Percentiles rank a stretch among this genome's conserved stretches.
Conservation (phyloP, 2,888 invertebrate species). For the Ecdyonurus torrentis region DNA sequence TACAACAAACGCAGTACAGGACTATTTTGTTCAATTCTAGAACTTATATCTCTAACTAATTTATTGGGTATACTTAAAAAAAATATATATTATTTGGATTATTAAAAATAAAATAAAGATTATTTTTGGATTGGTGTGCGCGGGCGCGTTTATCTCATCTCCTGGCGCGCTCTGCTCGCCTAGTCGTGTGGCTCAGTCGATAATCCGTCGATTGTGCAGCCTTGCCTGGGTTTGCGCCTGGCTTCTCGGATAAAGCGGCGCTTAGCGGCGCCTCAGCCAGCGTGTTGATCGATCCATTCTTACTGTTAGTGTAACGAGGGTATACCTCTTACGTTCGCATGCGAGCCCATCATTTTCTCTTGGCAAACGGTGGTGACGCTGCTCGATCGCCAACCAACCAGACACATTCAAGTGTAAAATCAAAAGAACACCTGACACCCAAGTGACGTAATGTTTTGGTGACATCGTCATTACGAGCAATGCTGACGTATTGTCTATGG, state of each 20-base stretch:
- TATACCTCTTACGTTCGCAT: neutral
- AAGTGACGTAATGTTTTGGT: too few species aligned
- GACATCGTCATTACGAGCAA: too few species aligned
- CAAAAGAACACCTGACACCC: too few species aligned
- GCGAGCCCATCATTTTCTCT: neutral
- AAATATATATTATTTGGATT: too few species aligned
- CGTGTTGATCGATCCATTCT: neutral
- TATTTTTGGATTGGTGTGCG: neutral
- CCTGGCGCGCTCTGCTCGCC: neutral
- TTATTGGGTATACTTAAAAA: too few species aligned
- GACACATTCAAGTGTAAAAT: too few species aligned
- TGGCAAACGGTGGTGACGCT: neutral
- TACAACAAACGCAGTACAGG: too few species aligned
- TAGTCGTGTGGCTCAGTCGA: neutral
- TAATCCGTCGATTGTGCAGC: neutral
- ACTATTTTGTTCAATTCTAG: too few species aligned
- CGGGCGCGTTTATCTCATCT: neutral
- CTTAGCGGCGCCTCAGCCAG: neutral
- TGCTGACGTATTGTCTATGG: too few species aligned
- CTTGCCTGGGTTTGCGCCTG: neutral
- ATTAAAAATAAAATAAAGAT: too few species aligned
- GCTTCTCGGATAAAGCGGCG: neutral
- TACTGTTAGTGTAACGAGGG: neutral
- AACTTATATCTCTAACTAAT: too few species aligned
- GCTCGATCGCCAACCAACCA: neutral